phyloP scores from a whole-genome alignment of 2,113 vertebrate species.

The Rhinolophus sinicus region DNA sequence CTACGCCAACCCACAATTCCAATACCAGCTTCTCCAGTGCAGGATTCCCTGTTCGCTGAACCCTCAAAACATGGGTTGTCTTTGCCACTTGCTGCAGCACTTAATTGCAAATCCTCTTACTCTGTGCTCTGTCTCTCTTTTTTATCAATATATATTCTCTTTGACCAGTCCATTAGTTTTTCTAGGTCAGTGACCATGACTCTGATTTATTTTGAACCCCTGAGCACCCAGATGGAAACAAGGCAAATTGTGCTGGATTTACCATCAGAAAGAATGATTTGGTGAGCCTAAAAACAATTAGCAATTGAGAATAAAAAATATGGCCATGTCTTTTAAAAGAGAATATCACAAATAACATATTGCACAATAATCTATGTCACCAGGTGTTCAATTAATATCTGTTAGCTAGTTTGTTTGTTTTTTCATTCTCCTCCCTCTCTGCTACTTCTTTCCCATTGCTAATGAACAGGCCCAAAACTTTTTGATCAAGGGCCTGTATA shows the following conservation, averaged over 20 bases:
- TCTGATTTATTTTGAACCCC: background rate
- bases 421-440: background rate
- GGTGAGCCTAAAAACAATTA: constrained; percentile 37
- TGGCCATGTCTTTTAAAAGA: background rate
- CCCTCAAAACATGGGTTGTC: background rate
- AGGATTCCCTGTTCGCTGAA: background rate
- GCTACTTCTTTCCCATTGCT: background rate
- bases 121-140: background rate
- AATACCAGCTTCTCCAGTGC: background rate
- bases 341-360: background rate
- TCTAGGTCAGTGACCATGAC: background rate
- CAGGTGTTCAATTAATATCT: background rate
- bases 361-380: background rate
- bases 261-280: background rate
- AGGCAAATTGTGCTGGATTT: background rate
- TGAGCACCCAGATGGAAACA: background rate
- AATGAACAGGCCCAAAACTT: background rate
- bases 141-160: background rate
- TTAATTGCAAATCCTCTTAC: background rate
- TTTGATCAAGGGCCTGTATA: background rate
- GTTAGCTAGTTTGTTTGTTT: background rate
- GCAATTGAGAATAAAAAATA: constrained; percentile 10
- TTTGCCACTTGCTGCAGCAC: background rate
- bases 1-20: background rate
- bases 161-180: background rate